Conservation (phyloP, 2,113 vertebrate species). For the Chrysochloris asiatica region DNA sequence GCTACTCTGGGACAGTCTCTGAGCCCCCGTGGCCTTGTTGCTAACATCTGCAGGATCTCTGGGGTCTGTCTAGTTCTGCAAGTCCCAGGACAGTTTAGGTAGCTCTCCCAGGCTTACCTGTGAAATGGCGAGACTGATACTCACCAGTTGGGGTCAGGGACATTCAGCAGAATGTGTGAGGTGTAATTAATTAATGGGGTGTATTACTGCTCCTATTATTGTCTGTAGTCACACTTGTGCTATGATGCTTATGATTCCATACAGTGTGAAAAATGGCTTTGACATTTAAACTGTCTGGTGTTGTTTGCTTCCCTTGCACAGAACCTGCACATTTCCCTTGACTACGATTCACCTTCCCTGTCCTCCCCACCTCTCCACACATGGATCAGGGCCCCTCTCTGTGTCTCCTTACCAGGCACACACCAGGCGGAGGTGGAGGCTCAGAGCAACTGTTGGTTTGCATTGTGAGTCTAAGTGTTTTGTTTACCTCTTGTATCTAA, state of each 20-base stretch:
- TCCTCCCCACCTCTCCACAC: background rate
- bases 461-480: constrained; percentile 12
- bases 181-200: background rate
- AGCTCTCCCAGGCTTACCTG: background rate
- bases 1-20: background rate
- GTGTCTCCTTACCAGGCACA: background rate
- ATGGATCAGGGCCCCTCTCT: background rate
- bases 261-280: constrained; percentile 30
- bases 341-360: background rate
- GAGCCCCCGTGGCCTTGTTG: background rate
- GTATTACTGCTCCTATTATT: background rate
- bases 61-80: background rate
- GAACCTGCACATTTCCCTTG: background rate
- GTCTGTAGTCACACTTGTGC: background rate
- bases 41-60: background rate
- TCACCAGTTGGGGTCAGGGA: background rate
- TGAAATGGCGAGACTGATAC: background rate
- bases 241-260: background rate
- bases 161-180: background rate
- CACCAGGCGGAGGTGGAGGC: background rate
- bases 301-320: background rate
- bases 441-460: background rate
- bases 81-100: background rate
- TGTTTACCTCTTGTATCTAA: constrained; percentile 69
- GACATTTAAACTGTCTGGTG: constrained; percentile 6